Percentiles rank a stretch among this genome's conserved stretches.
Evolutionary conservation across 2,888 invertebrate genomes (phyloP).

Genomic region (Cataglyphis altisquamis): DNA sequence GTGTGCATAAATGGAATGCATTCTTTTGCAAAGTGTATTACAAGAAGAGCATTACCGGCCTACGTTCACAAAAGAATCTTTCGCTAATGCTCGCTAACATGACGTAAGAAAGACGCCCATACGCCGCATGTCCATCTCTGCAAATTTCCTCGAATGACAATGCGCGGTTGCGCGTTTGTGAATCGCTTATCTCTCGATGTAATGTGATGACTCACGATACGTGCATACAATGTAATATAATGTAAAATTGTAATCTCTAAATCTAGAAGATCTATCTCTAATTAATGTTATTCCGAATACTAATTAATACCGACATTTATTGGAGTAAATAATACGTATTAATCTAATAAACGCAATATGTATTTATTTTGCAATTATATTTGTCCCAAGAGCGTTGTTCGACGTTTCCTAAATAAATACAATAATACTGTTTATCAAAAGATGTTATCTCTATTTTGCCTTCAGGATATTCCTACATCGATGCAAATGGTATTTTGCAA

Average conservation of each 20-base stretch:
- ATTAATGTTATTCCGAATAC: constrained; percentile 12
- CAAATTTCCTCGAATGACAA: constrained; percentile 53
- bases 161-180: constrained; percentile 19
- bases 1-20: constrained; percentile 64
- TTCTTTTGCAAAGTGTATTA: constrained; percentile 60
- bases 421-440: background rate
- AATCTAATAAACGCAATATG: background rate
- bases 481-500: constrained; percentile 89
- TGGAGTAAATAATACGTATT: background rate
- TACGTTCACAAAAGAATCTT: constrained; percentile 58
- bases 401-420: background rate
- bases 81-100: constrained; percentile 60
- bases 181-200: constrained; percentile 18
- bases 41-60: constrained; percentile 56
- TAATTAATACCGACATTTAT: background rate
- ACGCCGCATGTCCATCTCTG: constrained; percentile 52
- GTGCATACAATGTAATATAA: background rate
- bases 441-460: background rate
- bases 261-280: background rate
- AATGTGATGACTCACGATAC: constrained; percentile 37
- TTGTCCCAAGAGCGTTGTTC: background rate
- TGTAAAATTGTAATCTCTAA: constrained; percentile 10
- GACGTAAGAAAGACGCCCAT: constrained; percentile 70
- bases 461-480: constrained; percentile 89
- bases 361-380: background rate